Evolutionary conservation across 2,797 vertebrate genomes (phyloP).

Genomic region (Pelodytes ibericus): DNA sequence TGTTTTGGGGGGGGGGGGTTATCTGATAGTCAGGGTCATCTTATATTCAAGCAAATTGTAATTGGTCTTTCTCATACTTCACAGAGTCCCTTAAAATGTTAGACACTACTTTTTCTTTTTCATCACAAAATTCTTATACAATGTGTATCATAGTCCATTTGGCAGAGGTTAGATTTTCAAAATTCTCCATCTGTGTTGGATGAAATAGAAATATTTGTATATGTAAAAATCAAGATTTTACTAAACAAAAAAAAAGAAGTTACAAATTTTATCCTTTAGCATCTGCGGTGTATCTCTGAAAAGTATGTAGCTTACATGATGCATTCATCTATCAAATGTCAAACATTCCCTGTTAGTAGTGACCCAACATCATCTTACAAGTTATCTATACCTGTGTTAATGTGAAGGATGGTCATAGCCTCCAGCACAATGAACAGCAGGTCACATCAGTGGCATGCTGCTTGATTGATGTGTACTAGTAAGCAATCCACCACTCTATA

Average conservation of each 20-base stretch:
- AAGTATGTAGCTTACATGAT: neutral
- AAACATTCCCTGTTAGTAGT: constrained; percentile 4
- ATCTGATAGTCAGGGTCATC: no score
- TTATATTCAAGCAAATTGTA: no score
- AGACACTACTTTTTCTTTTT: neutral
- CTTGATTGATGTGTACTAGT: neutral
- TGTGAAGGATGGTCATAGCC: neutral
- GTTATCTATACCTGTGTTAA: neutral
- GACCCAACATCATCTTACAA: neutral
- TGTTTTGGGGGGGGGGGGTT: no score
- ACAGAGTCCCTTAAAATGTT: no score
- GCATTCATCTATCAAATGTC: neutral
- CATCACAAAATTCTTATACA: neutral
- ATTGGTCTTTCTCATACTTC: no score
- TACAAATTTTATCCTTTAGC: neutral
- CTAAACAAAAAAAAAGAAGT: neutral
- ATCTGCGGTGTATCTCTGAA: neutral
- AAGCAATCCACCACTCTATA: neutral
- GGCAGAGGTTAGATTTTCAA: neutral
- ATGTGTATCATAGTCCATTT: neutral
- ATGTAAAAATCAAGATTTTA: neutral
- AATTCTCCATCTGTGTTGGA: neutral
- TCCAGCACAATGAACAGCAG: neutral
- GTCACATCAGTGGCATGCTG: neutral
- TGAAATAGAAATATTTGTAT: no score